Evolutionary conservation across 2,797 vertebrate genomes (phyloP), one percentile per base, ranked within the genome.

Genomic region (Enteromius unitaeniatus): DNA sequence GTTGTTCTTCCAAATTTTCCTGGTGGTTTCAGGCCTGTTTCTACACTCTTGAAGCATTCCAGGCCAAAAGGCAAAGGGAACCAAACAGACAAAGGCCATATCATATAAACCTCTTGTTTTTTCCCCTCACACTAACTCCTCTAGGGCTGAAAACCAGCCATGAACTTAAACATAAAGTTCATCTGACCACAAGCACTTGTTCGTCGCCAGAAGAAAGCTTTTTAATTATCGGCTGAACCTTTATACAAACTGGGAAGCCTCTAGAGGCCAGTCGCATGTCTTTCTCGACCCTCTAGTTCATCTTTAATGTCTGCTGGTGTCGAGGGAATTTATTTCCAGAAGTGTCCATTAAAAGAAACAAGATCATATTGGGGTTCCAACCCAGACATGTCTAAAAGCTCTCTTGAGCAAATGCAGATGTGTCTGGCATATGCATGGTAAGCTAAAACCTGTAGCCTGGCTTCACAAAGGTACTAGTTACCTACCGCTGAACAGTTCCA

Each of bases 1-100:
- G 89, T 93, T 93, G 86, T 91, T 91, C 88, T 86, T 92, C 86
- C 87, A 92, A 92, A 91, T 89, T 88, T 86, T 88, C 88, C 83
- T 89, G 81, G 80, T 80, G 87, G 84, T 90, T 87, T 81, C 40
- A 77, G 84, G 83, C 72, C 65, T 19, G 67, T 69, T 47, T 40
- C 26, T 60, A 7, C 65, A 42, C n/a, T 86, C 34, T 37, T 75
- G 34, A 86, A 88, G 86, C 86, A 88, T 90, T 91, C 23, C 84
- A 74, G 64, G 60, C 80, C 86, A 78, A 87, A 87, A 68, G 79
- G 58, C 53, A 79, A 87, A 90, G 85, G 87, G 26, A 26, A 76
- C 62, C 77, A 79, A 70, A 65, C 47, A 80, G 77, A 17, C 81
- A 78, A 82, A 88, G 76, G 68, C 82, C 47, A 67, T 60, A 75